Percentiles rank a stretch among this genome's conserved stretches.
phyloP scores from a whole-genome alignment of 2,888 invertebrate species.

The Pteria penguin region DNA sequence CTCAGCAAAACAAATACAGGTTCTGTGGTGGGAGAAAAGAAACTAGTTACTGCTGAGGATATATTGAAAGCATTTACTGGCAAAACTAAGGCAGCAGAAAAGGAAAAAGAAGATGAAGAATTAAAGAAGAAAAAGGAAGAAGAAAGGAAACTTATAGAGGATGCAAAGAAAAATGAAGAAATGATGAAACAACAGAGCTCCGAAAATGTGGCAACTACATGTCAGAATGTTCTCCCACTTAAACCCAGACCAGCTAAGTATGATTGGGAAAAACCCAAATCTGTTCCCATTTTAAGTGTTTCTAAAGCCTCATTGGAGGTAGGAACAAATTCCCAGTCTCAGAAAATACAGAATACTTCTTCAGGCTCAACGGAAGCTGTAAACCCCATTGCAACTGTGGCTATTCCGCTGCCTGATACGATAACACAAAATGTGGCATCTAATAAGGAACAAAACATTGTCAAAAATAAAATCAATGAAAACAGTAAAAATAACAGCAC shows the following conservation, averaged over 20 bases:
- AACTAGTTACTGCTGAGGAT: conserved; percentile 54
- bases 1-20: no score
- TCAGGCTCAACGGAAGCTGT: no score
- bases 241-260: background rate
- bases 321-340: no score
- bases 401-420: background rate
- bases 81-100: conserved; percentile 44
- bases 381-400: no score
- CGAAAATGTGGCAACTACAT: background rate
- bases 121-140: background rate
- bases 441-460: background rate
- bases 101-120: background rate
- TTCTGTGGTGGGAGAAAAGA: conserved; percentile 43
- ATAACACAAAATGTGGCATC: background rate
- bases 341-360: no score
- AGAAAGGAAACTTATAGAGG: background rate
- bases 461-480: background rate
- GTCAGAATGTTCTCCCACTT: background rate
- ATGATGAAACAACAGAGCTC: background rate
- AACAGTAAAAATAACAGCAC: background rate
- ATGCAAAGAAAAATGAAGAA: background rate
- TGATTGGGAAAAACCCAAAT: background rate
- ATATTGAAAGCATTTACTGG: conserved; percentile 54
- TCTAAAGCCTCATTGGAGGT: background rate
- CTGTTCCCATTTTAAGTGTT: background rate